These are phyloP conservation scores for Halictus rubicundus DNA, from an alignment of 1,140 invertebrate genomes.

Conservation along the genomic window DNA sequence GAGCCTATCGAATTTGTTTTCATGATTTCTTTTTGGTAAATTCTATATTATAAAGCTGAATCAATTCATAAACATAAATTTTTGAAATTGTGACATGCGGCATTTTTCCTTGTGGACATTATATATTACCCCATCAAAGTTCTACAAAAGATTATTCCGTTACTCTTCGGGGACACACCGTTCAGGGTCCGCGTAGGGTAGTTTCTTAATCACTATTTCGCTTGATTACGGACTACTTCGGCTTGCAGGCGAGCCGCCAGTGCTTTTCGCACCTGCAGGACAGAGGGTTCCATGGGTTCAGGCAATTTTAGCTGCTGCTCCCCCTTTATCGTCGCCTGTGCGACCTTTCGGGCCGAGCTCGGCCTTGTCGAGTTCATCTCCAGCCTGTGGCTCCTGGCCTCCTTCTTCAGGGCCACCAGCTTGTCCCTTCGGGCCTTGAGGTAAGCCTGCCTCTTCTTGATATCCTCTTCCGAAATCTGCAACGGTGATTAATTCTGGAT, in stretches of 20 bases:
- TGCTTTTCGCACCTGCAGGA: conserved; percentile 89
- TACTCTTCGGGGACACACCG: neutral
- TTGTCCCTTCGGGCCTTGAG: conserved; percentile 93
- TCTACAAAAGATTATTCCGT: neutral
- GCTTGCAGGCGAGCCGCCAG: conserved; percentile 90
- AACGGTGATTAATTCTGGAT: neutral
- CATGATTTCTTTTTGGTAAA: no score
- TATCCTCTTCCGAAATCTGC: conserved; percentile 83
- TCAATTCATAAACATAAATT: no score
- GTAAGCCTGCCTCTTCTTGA: conserved; percentile 91
- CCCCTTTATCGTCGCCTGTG: conserved; percentile 75
- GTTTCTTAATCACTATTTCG: conserved; percentile 3
- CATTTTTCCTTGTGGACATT: no score
- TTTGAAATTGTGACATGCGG: no score
- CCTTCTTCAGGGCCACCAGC: conserved; percentile 92
- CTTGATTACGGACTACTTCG: conserved; percentile 85
- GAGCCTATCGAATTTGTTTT: no score
- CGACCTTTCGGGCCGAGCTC: conserved; percentile 74
- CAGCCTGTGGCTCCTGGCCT: conserved; percentile 90
- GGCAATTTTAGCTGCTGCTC: conserved; percentile 67
- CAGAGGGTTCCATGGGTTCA: conserved; percentile 80
- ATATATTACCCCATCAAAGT: neutral
- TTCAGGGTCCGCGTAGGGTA: no score
- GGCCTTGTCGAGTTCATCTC: conserved; percentile 79
- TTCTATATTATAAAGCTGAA: no score